These are phyloP conservation scores for Drosophila trichaetosa DNA, from an alignment of 2,888 invertebrate genomes.

Conservation along the genomic window DNA sequence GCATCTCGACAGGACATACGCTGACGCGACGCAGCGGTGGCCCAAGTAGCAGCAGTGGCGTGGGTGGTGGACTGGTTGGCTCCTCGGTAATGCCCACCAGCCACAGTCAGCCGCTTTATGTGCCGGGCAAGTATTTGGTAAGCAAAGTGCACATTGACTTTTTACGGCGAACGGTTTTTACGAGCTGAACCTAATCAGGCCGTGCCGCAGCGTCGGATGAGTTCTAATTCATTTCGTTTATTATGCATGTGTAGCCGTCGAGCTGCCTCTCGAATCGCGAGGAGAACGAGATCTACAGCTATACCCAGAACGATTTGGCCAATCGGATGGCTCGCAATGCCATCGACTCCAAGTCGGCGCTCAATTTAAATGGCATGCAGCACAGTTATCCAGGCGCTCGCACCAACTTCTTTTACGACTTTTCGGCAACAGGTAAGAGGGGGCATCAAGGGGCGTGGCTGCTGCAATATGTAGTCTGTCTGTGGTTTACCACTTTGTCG, in stretches of 20 bases:
- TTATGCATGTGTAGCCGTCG: conserved; percentile 89
- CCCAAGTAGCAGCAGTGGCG: conserved; percentile 62
- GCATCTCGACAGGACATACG: conserved; percentile 84
- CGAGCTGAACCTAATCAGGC: conserved; percentile 65
- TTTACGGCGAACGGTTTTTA: conserved; percentile 68
- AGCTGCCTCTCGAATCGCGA: conserved; percentile 95
- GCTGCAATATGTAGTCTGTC: conserved; percentile 19
- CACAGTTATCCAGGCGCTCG: conserved; percentile 84
- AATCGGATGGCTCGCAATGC: conserved; percentile 89
- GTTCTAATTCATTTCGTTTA: conserved; percentile 72
- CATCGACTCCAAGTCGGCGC: conserved; percentile 88
- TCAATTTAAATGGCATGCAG: conserved; percentile 85
- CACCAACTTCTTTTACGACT: conserved; percentile 85
- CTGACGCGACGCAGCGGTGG: conserved; percentile 74
- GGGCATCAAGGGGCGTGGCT: conserved; percentile 13
- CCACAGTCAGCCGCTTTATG: conserved; percentile 94
- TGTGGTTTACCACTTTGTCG: conserved; percentile 64
- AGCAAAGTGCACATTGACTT: conserved; percentile 84
- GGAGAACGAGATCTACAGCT: conserved; percentile 96
- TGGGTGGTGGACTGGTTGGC: conserved; percentile 64
- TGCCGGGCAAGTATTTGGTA: conserved; percentile 96
- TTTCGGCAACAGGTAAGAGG: conserved; percentile 84
- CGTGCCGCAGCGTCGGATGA: conserved; percentile 21
- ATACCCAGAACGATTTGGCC: conserved; percentile 93
- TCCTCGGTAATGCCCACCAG: conserved; percentile 89